Conservation (phyloP, 2,113 vertebrate species). For the Corapipo altera region DNA sequence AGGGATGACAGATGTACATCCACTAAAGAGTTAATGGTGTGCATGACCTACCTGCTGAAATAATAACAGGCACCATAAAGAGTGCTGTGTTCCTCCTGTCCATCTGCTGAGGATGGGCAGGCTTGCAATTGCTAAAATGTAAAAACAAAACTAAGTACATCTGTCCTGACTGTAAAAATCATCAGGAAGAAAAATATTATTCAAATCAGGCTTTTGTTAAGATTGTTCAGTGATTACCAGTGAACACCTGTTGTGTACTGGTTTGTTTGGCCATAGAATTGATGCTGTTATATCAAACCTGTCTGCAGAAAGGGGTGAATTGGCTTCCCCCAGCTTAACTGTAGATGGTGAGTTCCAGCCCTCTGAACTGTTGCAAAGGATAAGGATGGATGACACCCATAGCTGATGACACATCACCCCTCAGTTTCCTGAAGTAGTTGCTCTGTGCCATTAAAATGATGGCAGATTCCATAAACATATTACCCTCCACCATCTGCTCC, state of each 20-base stretch:
- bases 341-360: neutral
- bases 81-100: neutral
- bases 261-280: neutral
- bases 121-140: neutral
- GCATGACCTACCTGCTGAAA: neutral
- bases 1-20: neutral
- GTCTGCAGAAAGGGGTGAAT: neutral
- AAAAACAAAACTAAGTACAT: neutral
- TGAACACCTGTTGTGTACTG: neutral
- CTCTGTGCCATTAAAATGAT: constrained; percentile 32
- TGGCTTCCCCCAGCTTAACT: neutral
- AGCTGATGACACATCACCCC: neutral
- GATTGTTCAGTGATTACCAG: neutral
- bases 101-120: neutral
- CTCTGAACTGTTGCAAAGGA: neutral
- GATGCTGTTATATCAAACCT: neutral
- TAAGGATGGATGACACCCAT: neutral
- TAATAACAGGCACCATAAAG: neutral
- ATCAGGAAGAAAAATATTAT: neutral
- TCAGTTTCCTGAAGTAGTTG: neutral
- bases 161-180: neutral
- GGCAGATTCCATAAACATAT: constrained; percentile 14
- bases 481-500: neutral
- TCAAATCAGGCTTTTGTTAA: neutral
- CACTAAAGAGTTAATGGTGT: neutral